Conservation (phyloP, 2,888 invertebrate genomes). For the Uropetala carovei region DNA sequence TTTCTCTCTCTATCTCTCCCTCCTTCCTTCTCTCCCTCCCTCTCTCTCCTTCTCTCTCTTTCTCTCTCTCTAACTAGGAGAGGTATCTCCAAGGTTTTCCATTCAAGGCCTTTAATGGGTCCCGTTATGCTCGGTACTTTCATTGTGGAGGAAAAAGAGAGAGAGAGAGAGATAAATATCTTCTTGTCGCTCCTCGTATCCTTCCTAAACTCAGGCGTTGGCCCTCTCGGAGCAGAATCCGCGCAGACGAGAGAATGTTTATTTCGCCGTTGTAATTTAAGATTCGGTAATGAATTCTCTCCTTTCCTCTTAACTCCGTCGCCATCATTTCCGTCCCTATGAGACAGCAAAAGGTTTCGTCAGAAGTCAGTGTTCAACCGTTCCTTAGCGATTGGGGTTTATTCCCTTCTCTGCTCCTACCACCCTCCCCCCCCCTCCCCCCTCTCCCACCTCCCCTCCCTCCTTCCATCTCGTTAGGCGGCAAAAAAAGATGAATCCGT, state of each 20-base stretch:
- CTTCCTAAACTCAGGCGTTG: background rate
- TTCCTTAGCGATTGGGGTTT: no score
- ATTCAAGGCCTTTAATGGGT: constrained; percentile 44
- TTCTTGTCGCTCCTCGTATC: background rate
- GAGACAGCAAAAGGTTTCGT: no score
- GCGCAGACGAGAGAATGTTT: background rate
- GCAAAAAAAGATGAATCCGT: background rate
- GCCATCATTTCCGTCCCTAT: no score
- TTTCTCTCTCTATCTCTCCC: background rate
- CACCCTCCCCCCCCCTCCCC: no score
- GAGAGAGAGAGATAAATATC: background rate
- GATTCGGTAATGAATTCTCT: no score
- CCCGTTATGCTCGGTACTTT: constrained; percentile 33
- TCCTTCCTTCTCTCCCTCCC: background rate
- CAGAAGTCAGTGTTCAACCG: no score
- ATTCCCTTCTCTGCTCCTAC: no score
- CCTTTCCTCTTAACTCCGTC: no score
- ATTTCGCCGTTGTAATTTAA: no score
- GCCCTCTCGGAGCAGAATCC: background rate
- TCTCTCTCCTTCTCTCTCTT: background rate
- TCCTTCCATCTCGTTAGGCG: background rate
- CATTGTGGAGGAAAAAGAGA: background rate
- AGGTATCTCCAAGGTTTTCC: constrained; percentile 14
- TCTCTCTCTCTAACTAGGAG: background rate
- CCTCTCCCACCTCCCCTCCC: background rate